Conservation (phyloP, 2,888 invertebrate genomes). For the Agrotis segetum region DNA sequence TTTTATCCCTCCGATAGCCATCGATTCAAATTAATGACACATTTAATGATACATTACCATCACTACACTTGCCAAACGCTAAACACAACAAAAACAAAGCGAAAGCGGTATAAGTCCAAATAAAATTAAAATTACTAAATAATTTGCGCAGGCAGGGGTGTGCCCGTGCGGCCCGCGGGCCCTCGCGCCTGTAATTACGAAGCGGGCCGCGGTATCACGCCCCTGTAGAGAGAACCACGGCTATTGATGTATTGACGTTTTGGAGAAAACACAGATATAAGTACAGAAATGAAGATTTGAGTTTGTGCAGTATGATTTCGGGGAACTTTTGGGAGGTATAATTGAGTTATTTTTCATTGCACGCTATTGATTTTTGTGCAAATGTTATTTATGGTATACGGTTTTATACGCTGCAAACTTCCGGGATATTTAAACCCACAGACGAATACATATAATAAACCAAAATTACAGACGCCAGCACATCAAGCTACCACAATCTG, state of each 20-base stretch:
- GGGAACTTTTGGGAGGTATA: constrained; percentile 53
- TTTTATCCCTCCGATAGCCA: constrained; percentile 61
- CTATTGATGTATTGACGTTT: constrained; percentile 87
- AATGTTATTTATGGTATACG: constrained; percentile 4
- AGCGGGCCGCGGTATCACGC: constrained; percentile 80
- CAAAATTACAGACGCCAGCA: too few species aligned
- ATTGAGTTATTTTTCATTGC: constrained; percentile 54
- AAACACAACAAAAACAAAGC: constrained; percentile 70
- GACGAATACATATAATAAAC: too few species aligned
- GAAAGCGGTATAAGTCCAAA: constrained; percentile 81
- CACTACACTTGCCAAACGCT: constrained; percentile 77
- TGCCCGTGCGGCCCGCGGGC: constrained; percentile 81
- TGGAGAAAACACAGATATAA: constrained; percentile 71
- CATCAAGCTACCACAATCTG: too few species aligned
- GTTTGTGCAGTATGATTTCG: constrained; percentile 63
- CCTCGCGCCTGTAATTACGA: constrained; percentile 85
- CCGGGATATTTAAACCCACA: too few species aligned
- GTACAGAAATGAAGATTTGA: constrained; percentile 70
- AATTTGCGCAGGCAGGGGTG: constrained; percentile 84
- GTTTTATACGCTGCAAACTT: constrained; percentile 8
- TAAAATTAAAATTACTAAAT: constrained; percentile 89
- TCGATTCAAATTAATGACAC: constrained; percentile 69
- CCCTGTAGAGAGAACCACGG: constrained; percentile 74
- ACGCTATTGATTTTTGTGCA: constrained; percentile 24
- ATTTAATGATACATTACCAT: constrained; percentile 71